Evolutionary conservation across 2,888 invertebrate genomes (phyloP).

Genomic region (Ecliptopera silaceata): DNA sequence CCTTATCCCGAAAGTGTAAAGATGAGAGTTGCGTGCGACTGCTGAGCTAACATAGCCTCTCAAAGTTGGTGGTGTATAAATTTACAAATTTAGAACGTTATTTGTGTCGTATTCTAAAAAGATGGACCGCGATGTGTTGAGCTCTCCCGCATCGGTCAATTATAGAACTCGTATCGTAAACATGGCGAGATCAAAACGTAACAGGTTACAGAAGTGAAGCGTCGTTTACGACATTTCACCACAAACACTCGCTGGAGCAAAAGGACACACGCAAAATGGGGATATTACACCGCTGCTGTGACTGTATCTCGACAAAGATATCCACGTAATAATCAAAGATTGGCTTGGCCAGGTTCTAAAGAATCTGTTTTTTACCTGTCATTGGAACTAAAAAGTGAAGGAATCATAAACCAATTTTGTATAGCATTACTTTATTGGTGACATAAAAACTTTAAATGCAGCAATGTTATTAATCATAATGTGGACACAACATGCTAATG

Average conservation of each 20-base stretch:
- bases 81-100: constrained; percentile 82
- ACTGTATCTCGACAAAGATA: constrained; percentile 43
- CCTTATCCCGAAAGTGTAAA: constrained; percentile 43
- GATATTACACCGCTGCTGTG: constrained; percentile 60
- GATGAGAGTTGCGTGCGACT: constrained; percentile 47
- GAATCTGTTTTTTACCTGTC: neutral
- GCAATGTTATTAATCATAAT: constrained; percentile 29
- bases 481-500: constrained; percentile 53
- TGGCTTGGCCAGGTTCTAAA: neutral
- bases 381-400: neutral
- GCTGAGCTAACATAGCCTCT: constrained; percentile 58
- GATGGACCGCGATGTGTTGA: constrained; percentile 82
- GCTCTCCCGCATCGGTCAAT: constrained; percentile 83
- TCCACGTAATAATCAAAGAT: constrained; percentile 6
- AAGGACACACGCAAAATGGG: constrained; percentile 48
- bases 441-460: neutral
- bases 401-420: neutral
- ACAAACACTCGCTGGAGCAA: constrained; percentile 30
- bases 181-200: constrained; percentile 61
- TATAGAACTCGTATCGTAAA: constrained; percentile 78
- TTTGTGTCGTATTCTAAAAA: constrained; percentile 83
- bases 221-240: constrained; percentile 58
- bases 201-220: constrained; percentile 45
- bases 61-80: constrained; percentile 74
- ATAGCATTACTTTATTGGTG: neutral